Conservation (phyloP, 2,113 vertebrate species). For the Rafetus swinhoei region DNA sequence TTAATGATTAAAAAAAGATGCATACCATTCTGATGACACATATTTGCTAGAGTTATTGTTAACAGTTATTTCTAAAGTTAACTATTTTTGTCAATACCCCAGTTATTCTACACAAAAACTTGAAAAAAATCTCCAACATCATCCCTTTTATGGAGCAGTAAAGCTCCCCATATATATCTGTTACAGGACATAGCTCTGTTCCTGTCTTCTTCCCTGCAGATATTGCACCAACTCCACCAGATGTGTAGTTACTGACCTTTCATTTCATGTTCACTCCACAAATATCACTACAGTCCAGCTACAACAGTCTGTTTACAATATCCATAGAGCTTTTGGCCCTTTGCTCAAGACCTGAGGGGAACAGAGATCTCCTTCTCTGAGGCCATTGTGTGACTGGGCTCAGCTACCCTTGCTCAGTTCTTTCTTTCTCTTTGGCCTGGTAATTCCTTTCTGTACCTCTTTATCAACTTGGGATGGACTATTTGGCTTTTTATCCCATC, state of each 20-base stretch:
- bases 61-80: not conserved
- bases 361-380: too few relatives aligned
- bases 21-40: too few relatives aligned
- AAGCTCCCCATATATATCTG: not conserved
- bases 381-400: not conserved
- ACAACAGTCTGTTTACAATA: not conserved
- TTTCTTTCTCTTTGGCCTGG: not conserved
- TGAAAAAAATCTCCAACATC: not conserved
- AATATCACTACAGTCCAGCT: not conserved
- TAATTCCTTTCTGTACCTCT: not conserved
- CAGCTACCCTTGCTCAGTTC: not conserved
- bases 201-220: not conserved
- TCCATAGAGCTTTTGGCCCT: not conserved
- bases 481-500: not conserved
- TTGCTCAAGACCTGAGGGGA: not conserved
- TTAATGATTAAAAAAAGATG: not conserved
- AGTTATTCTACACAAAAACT: not conserved
- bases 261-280: not conserved
- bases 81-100: fast-evolving
- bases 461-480: not conserved
- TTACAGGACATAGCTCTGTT: not conserved
- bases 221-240: not conserved
- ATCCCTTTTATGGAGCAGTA: not conserved
- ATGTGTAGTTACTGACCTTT: not conserved
- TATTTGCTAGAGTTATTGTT: not conserved